phyloP scores from a whole-genome alignment of 2,797 vertebrate genomes.

The Cichlasoma orientale region DNA sequence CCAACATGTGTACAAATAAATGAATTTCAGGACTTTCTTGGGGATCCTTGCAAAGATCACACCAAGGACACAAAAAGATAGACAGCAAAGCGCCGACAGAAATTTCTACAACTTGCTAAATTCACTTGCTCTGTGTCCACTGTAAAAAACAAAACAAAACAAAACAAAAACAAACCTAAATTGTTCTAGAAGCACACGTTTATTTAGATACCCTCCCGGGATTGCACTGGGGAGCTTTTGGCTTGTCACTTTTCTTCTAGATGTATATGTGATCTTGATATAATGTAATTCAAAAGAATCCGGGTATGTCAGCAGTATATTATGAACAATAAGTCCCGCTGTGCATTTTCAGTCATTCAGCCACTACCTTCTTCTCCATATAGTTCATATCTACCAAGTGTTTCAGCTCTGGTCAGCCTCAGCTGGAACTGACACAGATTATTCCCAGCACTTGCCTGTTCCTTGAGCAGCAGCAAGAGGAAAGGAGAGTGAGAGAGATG shows the following conservation, averaged over 20 bases:
- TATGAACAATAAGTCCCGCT: background rate
- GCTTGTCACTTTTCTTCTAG: background rate
- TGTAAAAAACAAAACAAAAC: background rate
- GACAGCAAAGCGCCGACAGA: background rate
- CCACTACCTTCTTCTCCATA: conserved; percentile 39
- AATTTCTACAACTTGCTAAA: background rate
- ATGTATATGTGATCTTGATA: background rate
- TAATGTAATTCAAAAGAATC: background rate
- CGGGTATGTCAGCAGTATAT: background rate
- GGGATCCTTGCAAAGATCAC: background rate
- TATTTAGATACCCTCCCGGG: background rate
- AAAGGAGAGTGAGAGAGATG: conserved; percentile 1
- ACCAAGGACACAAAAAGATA: background rate
- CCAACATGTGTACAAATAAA: background rate
- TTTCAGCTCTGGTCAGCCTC: conserved; percentile 59
- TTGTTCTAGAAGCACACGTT: too few species aligned
- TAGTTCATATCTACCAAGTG: conserved; percentile 51
- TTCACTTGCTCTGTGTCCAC: background rate
- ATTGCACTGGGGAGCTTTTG: background rate
- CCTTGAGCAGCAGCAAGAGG: conserved; percentile 26
- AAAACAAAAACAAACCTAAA: too few species aligned
- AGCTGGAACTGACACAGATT: conserved; percentile 61
- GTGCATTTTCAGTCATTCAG: conserved; percentile 28
- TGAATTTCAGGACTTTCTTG: background rate
- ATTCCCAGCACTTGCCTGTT: conserved; percentile 46